Evolutionary conservation across 1,140 invertebrate genomes (phyloP), one percentile per base, ranked within the genome.

Genomic region (Listronotus bonariensis): DNA sequence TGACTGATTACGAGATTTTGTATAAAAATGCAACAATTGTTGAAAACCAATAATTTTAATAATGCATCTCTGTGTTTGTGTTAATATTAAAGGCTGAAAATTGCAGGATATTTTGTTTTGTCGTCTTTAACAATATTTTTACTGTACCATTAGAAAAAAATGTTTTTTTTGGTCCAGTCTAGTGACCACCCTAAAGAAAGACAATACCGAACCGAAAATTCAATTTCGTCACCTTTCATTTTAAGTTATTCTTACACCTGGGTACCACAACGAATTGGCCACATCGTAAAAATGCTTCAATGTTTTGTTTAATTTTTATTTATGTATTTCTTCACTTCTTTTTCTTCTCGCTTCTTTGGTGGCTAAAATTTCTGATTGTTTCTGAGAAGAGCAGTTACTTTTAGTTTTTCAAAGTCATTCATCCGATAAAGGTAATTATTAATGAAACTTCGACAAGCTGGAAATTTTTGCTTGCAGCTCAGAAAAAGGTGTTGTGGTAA

Each of bases 301-400:
- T 48, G 45, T 48, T 48, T 48, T 48, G 45, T 48, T 48, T 48
- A 48, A 48, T 48, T 48, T 48, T 48, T 48, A 26, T 48, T 18
- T 48, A 17, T 48, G 18, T 48, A 18, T 18, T 17, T 26, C 11
- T 17, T 8, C 45, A 18, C 18, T 17, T 48, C 18, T 48, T 48
- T 48, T 20, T 18, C n/a, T 14, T 12, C 18, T 48, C 18, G 45
- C 45, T 48, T 48, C 45, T 48, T 48, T 48, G 45, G 45, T 48
- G 45, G 45, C 45, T 48, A 3, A 26, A 18, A 20, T 17, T 48
- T 48, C 45, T 48, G 45, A 48, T 48, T 20, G 45, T 48, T 48
- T 48, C 45, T 48, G 1, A 26, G 45, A 48, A 48, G 45, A 48
- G 45, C 18, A 20, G 45, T 48, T 48, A 48, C 18, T 20, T 48